These are phyloP conservation scores for Nomia melanderi DNA, from an alignment of 1,140 invertebrate species.

Conservation along the genomic window DNA sequence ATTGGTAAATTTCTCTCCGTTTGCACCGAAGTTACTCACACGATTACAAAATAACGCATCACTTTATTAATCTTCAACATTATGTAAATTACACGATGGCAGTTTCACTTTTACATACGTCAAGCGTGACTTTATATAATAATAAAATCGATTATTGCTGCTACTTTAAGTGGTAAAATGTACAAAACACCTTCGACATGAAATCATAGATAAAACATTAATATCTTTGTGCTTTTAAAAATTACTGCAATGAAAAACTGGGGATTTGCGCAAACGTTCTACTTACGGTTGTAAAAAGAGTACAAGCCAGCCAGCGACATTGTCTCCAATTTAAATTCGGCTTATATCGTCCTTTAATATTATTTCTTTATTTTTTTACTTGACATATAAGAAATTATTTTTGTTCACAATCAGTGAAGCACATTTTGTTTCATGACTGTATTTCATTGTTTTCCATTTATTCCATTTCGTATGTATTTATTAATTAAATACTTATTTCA, in stretches of 20 bases:
- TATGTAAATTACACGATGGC: neutral
- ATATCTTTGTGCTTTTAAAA: neutral
- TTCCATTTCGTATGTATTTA: too few relatives aligned
- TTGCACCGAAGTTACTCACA: too few relatives aligned
- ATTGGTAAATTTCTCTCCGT: constrained; percentile 16
- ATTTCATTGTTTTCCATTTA: too few relatives aligned
- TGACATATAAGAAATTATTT: too few relatives aligned
- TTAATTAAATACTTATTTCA: too few relatives aligned
- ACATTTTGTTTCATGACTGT: too few relatives aligned
- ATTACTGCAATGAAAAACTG: neutral
- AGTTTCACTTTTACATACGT: neutral
- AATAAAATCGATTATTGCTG: neutral
- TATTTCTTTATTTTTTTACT: too few relatives aligned
- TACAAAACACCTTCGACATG: neutral
- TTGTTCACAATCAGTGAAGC: too few relatives aligned
- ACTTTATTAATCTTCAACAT: neutral
- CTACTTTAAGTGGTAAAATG: neutral
- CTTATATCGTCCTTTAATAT: too few relatives aligned
- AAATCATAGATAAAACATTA: too few relatives aligned
- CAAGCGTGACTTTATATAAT: neutral
- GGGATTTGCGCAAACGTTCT: neutral
- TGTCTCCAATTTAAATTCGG: too few relatives aligned
- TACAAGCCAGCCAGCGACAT: too few relatives aligned
- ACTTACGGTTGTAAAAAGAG: neutral
- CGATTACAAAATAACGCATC: neutral